Evolutionary conservation across 2,888 invertebrate species (phyloP).

Genomic region (Melinaea marsaeus): DNA sequence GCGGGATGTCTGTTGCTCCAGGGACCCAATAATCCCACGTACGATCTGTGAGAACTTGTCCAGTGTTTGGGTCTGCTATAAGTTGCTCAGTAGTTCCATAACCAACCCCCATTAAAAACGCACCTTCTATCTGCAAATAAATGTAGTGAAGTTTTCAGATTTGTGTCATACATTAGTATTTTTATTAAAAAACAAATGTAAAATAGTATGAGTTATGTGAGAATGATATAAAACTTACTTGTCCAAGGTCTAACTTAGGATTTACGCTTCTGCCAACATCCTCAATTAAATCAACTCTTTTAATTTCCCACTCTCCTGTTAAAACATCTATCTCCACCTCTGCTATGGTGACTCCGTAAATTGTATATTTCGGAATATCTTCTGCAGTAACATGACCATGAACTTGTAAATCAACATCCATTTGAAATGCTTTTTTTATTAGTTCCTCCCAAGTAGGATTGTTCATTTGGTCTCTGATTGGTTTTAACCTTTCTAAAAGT

Average conservation of each 20-base stretch:
- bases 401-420: conserved; percentile 57
- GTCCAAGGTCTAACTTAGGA: conserved; percentile 82
- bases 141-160: neutral
- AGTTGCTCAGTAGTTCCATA: conserved; percentile 81
- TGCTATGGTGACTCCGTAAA: conserved; percentile 77
- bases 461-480: conserved; percentile 58
- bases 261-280: conserved; percentile 82
- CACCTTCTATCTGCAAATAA: conserved; percentile 71
- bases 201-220: no score
- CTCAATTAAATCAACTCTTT: conserved; percentile 81
- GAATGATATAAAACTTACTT: conserved; percentile 51
- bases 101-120: conserved; percentile 81
- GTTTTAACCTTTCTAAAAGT: conserved; percentile 61
- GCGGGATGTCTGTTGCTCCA: conserved; percentile 80
- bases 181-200: no score
- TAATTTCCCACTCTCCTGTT: conserved; percentile 82
- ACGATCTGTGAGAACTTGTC: conserved; percentile 79
- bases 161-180: no score
- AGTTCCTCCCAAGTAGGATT: conserved; percentile 75
- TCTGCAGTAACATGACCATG: conserved; percentile 48
- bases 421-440: conserved; percentile 62
- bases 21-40: conserved; percentile 84
- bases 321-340: conserved; percentile 86
- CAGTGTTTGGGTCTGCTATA: conserved; percentile 74
- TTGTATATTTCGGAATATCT: conserved; percentile 47